Conservation (phyloP, 2,113 vertebrate species). For the Rattus norvegicus region DNA sequence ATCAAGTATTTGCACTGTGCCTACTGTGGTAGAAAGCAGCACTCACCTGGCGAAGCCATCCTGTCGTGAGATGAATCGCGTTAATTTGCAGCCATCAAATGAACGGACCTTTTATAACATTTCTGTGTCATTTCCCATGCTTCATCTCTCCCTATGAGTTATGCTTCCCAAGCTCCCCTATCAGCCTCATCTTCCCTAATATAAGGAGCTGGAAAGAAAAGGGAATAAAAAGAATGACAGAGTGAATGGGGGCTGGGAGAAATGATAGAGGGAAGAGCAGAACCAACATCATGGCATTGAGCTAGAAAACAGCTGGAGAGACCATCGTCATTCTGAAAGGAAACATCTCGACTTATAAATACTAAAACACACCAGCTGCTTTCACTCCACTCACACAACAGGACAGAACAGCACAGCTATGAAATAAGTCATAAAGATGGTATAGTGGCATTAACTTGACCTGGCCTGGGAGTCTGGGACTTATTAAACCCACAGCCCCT, state of each 20-base stretch:
- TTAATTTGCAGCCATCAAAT: background rate
- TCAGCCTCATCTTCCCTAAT: background rate
- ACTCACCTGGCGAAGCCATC: background rate
- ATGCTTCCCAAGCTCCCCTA: background rate
- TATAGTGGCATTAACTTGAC: background rate
- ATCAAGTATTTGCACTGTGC: background rate
- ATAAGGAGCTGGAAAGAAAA: background rate
- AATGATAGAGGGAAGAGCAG: too few species aligned
- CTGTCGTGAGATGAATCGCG: background rate
- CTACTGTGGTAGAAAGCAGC: background rate
- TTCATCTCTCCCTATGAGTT: background rate
- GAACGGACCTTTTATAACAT: background rate
- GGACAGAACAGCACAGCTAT: background rate
- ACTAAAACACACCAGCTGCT: background rate
- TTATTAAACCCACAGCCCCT: background rate
- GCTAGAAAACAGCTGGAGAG: slow-evolving; percentile 23
- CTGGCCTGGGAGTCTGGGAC: background rate
- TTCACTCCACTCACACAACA: slow-evolving; percentile 12
- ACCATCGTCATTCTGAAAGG: background rate
- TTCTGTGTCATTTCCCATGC: background rate
- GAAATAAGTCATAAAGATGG: slow-evolving; percentile 31
- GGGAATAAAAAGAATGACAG: background rate
- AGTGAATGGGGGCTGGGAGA: fast-evolving
- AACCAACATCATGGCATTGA: background rate
- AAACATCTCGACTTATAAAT: slow-evolving; percentile 19